Percentiles rank a stretch among this genome's conserved stretches.
These are phyloP conservation scores for Hypena proboscidalis DNA, from an alignment of 2,888 invertebrate genomes.

Conservation along the genomic window DNA sequence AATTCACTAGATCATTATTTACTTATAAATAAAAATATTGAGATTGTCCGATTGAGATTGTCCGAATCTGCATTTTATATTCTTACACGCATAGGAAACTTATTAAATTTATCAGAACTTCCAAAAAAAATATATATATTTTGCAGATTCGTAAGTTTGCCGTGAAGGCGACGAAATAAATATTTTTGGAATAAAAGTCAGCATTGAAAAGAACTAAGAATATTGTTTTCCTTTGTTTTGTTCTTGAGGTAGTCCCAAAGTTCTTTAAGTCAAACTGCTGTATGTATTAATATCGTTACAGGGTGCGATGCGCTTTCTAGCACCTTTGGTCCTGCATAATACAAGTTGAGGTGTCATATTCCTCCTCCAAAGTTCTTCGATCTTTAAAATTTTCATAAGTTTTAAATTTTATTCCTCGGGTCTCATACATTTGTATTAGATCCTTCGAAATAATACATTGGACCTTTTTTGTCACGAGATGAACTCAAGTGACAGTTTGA, in stretches of 20 bases:
- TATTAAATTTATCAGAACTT: too few species aligned
- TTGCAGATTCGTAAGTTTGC: too few species aligned
- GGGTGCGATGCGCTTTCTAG: conserved; percentile 23
- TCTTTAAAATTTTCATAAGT: conserved; percentile 40
- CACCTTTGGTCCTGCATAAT: conserved; percentile 30
- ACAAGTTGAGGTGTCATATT: conserved; percentile 28
- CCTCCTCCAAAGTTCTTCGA: conserved; percentile 36
- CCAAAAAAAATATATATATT: too few species aligned
- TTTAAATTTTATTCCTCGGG: conserved; percentile 44
- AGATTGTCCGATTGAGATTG: too few species aligned
- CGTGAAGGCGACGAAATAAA: too few species aligned
- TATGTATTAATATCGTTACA: conserved; percentile 16
- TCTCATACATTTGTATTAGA: conserved; percentile 59
- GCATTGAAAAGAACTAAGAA: background rate
- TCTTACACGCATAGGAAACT: too few species aligned
- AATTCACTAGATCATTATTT: too few species aligned
- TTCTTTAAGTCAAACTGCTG: conserved; percentile 11
- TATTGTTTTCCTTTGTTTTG: background rate
- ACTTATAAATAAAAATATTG: too few species aligned
- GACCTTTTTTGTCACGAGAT: conserved; percentile 40
- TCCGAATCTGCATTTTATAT: too few species aligned
- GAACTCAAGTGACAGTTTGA: conserved; percentile 50
- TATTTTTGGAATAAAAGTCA: too few species aligned
- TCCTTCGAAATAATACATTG: conserved; percentile 50
- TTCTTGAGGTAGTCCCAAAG: conserved; percentile 21